These are phyloP conservation scores for Lacerta viridis DNA, from an alignment of 2,797 vertebrate genomes.

Conservation along the genomic window DNA sequence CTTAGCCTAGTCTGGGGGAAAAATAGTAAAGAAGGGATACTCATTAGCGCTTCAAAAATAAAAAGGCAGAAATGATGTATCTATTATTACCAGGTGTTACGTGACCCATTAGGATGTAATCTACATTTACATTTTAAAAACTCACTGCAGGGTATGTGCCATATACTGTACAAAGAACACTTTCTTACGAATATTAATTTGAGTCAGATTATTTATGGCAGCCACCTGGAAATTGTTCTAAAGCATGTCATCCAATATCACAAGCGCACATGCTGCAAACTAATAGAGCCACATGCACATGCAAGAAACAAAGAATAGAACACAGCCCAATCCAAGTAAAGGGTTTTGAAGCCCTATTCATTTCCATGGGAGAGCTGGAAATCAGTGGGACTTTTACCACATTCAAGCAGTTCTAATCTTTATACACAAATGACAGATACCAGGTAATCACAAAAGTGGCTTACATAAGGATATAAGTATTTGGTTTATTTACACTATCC, in stretches of 20 bases:
- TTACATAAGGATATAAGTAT: neutral
- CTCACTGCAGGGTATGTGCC: neutral
- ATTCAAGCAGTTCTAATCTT: neutral
- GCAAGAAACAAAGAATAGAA: neutral
- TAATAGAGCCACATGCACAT: neutral
- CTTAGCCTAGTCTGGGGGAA: constrained; percentile 49
- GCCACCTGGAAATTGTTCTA: constrained; percentile 15
- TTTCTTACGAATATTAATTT: constrained; percentile 29
- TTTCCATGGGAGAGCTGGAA: neutral
- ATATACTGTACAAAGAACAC: neutral
- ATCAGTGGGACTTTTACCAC: neutral
- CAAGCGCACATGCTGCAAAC: neutral
- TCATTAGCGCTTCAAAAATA: constrained; percentile 55
- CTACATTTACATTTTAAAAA: neutral
- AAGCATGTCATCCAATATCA: neutral
- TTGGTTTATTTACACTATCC: neutral
- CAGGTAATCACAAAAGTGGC: neutral
- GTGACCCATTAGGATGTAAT: constrained; percentile 34
- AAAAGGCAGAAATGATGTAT: constrained; percentile 44
- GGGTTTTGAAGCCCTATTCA: neutral
- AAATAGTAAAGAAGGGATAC: constrained; percentile 51
- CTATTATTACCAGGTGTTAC: constrained; percentile 30
- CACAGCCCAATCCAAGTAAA: too few species aligned
- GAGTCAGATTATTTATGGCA: constrained; percentile 17
- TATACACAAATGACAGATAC: neutral